Evolutionary conservation across 2,113 vertebrate genomes (phyloP), one percentile per base, ranked within the genome.

Genomic region (Herpetotheres cachinnans): DNA sequence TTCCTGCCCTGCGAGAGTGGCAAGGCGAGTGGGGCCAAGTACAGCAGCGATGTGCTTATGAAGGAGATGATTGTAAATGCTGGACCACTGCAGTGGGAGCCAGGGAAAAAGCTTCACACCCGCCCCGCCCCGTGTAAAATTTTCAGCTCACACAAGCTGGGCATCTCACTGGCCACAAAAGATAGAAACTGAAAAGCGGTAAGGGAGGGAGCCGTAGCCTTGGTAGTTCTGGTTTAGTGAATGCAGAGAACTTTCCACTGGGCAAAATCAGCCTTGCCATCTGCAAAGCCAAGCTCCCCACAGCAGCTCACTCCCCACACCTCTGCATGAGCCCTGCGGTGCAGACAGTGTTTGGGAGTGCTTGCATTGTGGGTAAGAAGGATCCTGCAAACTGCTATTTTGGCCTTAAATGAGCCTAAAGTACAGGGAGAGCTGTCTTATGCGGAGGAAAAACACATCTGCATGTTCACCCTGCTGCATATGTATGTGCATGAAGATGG

Each of bases 51-150:
- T 15, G 38, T 11, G 17, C 1, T 46, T 61, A 14, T 8, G 19
- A 18, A 40, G 71, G 61, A 26, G 58, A 3, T 7, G 77, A 7
- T 2, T 49, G 20, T 13, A 27, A 11, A 34, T 2, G 29, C 69
- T 63, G 59, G 38, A 18, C 27, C 22, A 34, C 8, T 24, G n/a
- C 13, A 29, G 4, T 6, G 44, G 21, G 56, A 63, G 32, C 7
- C 36, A 32, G 26, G 65, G 29, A 24, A 38, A 26, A 72, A 46
- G 50, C 47, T 88, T 63, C 0, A 0, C n/a, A 34, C 27, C n/a
- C 12, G 7, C 17, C 52, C 27, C 3, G 0, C 0, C 52, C 27
- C 3, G 0, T 0, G 1, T 34, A 5, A 62, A 27, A n/a, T 22
- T 15, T 73, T 49, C 54, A 56, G 40, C 52, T 30, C 16, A 15